Conservation (phyloP, 1,140 invertebrate genomes). For the Druon quercuslanigerum region DNA sequence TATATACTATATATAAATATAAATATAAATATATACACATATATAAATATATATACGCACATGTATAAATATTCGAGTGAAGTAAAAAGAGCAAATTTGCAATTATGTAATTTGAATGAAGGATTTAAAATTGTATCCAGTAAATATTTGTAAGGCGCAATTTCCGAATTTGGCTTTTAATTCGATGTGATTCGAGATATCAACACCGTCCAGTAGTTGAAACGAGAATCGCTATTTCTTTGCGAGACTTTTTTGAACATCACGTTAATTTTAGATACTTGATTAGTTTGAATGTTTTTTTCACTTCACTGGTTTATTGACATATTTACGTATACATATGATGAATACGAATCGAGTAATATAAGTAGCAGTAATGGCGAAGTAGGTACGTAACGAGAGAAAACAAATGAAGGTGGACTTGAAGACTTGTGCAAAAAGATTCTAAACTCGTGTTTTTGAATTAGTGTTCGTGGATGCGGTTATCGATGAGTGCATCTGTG, state of each 20-base stretch:
- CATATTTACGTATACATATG: conserved; percentile 55
- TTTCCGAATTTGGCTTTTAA: conserved; percentile 16
- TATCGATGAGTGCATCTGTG: conserved; percentile 25
- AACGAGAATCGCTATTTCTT: conserved; percentile 21
- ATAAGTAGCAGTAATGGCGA: conserved; percentile 59
- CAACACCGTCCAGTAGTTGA: conserved; percentile 22
- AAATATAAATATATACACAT: conserved; percentile 52
- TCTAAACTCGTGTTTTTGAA: conserved; percentile 30
- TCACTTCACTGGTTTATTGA: conserved; percentile 53
- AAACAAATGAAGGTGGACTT: conserved; percentile 48
- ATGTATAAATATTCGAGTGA: conserved; percentile 13
- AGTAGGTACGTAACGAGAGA: conserved; percentile 46
- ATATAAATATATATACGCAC: conserved; percentile 14
- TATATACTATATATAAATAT: conserved; percentile 54
- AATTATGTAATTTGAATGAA: not conserved
- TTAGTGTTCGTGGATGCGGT: conserved; percentile 24
- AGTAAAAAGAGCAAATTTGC: conserved; percentile 19
- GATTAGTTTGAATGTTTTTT: conserved; percentile 37
- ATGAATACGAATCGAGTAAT: conserved; percentile 58
- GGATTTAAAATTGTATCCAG: not conserved
- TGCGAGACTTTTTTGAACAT: not conserved
- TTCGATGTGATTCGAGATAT: conserved; percentile 8
- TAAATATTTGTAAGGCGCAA: conserved; percentile 16
- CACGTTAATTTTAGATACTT: not conserved
- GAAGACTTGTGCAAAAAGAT: conserved; percentile 41